Conservation (phyloP, 2,113 vertebrate genomes). For the Ceratotherium simum region DNA sequence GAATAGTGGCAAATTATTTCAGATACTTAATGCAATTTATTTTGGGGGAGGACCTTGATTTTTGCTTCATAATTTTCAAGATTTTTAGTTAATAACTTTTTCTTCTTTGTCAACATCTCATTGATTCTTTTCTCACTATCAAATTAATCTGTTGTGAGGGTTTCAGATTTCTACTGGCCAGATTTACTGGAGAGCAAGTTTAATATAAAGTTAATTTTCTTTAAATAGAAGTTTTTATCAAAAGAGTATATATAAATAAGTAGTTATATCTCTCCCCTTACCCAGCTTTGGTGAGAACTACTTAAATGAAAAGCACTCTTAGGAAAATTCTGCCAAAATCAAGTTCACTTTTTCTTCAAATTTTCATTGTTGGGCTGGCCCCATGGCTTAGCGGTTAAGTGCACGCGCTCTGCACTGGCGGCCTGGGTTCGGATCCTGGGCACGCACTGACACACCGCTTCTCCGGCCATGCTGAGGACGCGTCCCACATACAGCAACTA, state of each 20-base stretch:
- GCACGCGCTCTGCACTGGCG: too few species aligned
- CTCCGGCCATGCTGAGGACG: too few species aligned
- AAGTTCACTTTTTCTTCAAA: neutral
- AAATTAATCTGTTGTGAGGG: neutral
- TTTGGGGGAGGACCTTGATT: neutral
- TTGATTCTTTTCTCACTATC: constrained; percentile 8
- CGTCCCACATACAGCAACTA: too few species aligned
- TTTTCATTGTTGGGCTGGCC: neutral
- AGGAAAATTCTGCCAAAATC: constrained; percentile 42
- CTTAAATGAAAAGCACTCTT: constrained; percentile 6
- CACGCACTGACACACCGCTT: too few species aligned
- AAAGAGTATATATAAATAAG: neutral
- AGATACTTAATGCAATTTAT: constrained; percentile 25
- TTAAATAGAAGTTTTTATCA: constrained; percentile 26
- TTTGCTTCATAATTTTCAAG: constrained; percentile 21
- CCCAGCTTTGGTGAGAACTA: constrained; percentile 35
- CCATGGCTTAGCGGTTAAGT: too few species aligned
- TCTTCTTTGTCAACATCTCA: neutral
- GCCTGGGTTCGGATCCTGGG: too few species aligned
- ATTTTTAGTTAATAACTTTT: constrained; percentile 43
- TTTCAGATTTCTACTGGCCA: constrained; percentile 37
- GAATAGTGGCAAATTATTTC: constrained; percentile 52
- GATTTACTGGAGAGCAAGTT: neutral
- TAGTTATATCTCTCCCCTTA: constrained; percentile 9
- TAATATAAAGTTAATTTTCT: constrained; percentile 45